These are phyloP conservation scores for Masnerella sp. DNA, from an alignment of 2,888 invertebrate genomes.

Conservation along the genomic window DNA sequence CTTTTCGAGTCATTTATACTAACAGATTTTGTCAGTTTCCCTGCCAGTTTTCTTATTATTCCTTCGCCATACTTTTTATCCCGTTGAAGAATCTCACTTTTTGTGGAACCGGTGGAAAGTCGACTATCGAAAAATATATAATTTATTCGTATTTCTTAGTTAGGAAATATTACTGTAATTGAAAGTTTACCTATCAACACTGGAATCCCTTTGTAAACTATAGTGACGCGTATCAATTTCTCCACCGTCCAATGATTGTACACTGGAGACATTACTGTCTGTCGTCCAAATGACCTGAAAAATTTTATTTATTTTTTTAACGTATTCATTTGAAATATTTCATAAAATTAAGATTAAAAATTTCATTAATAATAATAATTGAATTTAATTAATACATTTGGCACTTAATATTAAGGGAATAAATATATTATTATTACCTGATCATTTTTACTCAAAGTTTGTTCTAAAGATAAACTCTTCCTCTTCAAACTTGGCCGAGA, in stretches of 20 bases:
- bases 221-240: constrained; percentile 81
- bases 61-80: constrained; percentile 90
- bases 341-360: neutral
- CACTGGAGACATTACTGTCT: constrained; percentile 90
- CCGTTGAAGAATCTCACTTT: constrained; percentile 87
- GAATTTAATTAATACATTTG: neutral
- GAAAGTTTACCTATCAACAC: constrained; percentile 89
- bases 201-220: constrained; percentile 84
- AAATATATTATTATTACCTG: constrained; percentile 55
- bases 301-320: too few species aligned
- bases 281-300: constrained; percentile 87
- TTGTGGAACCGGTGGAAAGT: constrained; percentile 89
- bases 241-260: constrained; percentile 85
- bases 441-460: constrained; percentile 79
- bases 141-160: too few species aligned
- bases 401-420: neutral
- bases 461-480: constrained; percentile 86
- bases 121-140: too few species aligned
- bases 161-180: too few species aligned
- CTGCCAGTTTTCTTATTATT: constrained; percentile 88
- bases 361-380: neutral
- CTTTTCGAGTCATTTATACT: constrained; percentile 85
- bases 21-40: constrained; percentile 90
- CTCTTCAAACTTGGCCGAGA: constrained; percentile 81
- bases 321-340: too few species aligned